These are phyloP conservation scores for Atrichornis clamosus DNA, from an alignment of 2,113 vertebrate species.

Conservation along the genomic window DNA sequence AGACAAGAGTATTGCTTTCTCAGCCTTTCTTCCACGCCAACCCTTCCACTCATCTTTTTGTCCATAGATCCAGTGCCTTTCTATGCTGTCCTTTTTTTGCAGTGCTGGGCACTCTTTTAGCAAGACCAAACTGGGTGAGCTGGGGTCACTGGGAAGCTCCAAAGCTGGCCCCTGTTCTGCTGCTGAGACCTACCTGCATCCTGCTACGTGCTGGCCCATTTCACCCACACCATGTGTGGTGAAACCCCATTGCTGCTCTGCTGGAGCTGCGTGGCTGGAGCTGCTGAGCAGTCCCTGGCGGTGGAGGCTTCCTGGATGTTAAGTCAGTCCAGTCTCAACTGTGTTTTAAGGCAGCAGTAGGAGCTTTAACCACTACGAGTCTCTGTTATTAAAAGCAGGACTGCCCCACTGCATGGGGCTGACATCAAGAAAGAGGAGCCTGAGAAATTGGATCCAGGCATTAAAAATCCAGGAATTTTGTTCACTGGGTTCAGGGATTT, in stretches of 20 bases:
- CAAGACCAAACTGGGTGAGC: fast-evolving
- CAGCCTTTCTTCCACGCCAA: fast-evolving
- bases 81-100: background rate
- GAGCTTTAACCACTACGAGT: background rate
- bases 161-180: background rate
- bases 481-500: background rate
- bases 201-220: fast-evolving
- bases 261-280: background rate
- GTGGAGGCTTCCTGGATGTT: background rate
- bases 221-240: fast-evolving
- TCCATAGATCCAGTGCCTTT: background rate
- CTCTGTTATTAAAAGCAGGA: background rate
- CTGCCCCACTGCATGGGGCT: background rate
- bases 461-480: background rate
- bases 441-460: background rate
- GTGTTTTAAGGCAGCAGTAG: background rate
- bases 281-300: background rate
- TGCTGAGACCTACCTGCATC: background rate
- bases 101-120: background rate
- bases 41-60: background rate
- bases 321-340: background rate
- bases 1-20: background rate
- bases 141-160: background rate
- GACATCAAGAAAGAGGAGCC: background rate
- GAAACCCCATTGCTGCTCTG: background rate